Evolutionary conservation across 2,888 invertebrate species (phyloP).

Genomic region (Tetranychus truncatus): DNA sequence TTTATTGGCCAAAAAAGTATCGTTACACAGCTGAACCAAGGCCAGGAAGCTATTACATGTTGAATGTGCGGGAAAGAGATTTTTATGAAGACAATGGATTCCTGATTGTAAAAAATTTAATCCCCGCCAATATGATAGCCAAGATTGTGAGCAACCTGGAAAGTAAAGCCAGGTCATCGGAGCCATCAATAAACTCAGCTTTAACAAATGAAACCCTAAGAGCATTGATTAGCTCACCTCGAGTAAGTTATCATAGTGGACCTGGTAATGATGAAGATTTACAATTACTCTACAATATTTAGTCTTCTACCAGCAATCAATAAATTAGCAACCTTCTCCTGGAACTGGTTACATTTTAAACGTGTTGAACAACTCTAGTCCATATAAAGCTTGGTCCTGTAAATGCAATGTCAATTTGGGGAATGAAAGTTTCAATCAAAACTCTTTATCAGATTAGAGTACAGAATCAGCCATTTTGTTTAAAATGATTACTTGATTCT

Average conservation of each 20-base stretch:
- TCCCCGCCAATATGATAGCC: neutral
- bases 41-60: slow-evolving; percentile 10
- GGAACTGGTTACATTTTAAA: neutral
- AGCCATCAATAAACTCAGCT: neutral
- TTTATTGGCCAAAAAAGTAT: slow-evolving; percentile 18
- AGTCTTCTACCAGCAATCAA: neutral
- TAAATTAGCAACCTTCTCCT: neutral
- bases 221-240: neutral
- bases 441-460: too few species aligned
- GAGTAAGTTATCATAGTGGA: neutral
- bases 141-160: neutral
- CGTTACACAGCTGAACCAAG: slow-evolving; percentile 13
- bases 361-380: neutral
- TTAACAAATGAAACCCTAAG: neutral
- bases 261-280: too few species aligned
- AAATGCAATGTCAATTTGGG: too few species aligned
- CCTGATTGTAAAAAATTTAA: slow-evolving; percentile 4
- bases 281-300: too few species aligned
- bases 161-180: neutral
- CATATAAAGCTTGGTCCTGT: too few species aligned
- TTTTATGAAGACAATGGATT: slow-evolving; percentile 17
- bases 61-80: slow-evolving; percentile 10
- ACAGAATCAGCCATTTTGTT: too few species aligned
- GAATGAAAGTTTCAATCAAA: too few species aligned
- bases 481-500: too few species aligned